These are phyloP conservation scores for Pagetopsis macropterus DNA, from an alignment of 2,797 vertebrate genomes.

Conservation along the genomic window DNA sequence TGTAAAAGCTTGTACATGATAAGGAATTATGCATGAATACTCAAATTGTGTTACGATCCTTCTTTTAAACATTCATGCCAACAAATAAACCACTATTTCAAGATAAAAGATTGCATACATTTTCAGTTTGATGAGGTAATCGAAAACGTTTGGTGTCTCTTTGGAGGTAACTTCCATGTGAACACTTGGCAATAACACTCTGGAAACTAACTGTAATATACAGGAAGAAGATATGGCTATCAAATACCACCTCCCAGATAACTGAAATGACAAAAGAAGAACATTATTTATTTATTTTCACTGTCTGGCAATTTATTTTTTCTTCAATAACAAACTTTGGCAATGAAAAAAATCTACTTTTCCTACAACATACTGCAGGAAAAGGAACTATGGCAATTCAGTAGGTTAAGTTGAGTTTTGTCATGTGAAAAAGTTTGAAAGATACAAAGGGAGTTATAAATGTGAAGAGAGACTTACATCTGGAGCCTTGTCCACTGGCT, in stretches of 20 bases:
- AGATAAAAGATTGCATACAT: constrained; percentile 27
- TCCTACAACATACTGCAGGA: no score
- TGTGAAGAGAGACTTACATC: no score
- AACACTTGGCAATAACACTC: not conserved
- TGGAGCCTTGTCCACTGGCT: no score
- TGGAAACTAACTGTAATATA: no score
- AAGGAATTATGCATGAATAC: not conserved
- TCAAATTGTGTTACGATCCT: not conserved
- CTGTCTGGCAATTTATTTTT: no score
- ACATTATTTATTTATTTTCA: not conserved
- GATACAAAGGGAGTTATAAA: no score
- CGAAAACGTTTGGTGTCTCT: not conserved
- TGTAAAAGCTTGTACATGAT: not conserved
- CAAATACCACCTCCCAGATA: constrained; percentile 45
- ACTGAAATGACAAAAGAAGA: constrained; percentile 32
- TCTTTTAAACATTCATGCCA: not conserved
- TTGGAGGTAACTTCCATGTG: accelerated
- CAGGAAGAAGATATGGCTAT: constrained; percentile 2
- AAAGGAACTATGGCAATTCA: no score
- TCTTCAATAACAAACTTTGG: no score
- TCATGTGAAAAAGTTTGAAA: no score
- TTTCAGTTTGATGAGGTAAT: accelerated
- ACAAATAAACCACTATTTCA: not conserved
- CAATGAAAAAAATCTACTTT: no score
- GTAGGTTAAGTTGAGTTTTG: no score